Conservation (phyloP, 2,888 invertebrate genomes). For the Chirona hameri region DNA sequence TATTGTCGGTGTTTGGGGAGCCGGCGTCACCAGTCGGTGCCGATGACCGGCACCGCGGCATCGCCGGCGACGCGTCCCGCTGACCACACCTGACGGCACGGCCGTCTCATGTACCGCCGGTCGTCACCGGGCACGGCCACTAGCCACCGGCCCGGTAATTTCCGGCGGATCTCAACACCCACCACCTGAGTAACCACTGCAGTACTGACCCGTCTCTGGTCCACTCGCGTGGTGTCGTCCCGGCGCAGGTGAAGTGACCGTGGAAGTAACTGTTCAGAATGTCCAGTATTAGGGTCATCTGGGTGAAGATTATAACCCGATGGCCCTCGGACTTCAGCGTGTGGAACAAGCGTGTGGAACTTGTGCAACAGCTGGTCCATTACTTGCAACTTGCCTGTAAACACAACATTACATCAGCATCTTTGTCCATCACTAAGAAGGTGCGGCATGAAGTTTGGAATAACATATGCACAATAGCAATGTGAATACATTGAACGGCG, state of each 20-base stretch:
- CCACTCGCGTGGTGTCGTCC: constrained; percentile 94
- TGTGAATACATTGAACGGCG: too few relatives aligned
- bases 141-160: background rate
- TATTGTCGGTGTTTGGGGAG: background rate
- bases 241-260: constrained; percentile 90
- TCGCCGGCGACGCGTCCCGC: background rate
- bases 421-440: too few relatives aligned
- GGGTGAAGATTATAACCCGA: constrained; percentile 94
- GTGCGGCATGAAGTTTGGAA: too few relatives aligned
- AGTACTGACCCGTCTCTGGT: constrained; percentile 73
- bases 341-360: too few relatives aligned
- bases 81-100: too few relatives aligned
- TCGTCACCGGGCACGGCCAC: background rate
- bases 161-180: background rate
- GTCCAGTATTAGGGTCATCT: constrained; percentile 99
- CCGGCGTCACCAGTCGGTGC: background rate
- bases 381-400: constrained; percentile 78
- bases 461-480: too few relatives aligned
- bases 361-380: constrained; percentile 75
- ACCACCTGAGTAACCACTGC: too few relatives aligned
- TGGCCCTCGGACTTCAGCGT: constrained; percentile 81
- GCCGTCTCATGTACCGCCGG: background rate
- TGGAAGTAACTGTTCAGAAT: constrained; percentile 97
- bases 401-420: background rate
- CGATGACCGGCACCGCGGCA: background rate